Conservation (phyloP, 2,113 vertebrate genomes). For the Dendrocopos noguchii region DNA sequence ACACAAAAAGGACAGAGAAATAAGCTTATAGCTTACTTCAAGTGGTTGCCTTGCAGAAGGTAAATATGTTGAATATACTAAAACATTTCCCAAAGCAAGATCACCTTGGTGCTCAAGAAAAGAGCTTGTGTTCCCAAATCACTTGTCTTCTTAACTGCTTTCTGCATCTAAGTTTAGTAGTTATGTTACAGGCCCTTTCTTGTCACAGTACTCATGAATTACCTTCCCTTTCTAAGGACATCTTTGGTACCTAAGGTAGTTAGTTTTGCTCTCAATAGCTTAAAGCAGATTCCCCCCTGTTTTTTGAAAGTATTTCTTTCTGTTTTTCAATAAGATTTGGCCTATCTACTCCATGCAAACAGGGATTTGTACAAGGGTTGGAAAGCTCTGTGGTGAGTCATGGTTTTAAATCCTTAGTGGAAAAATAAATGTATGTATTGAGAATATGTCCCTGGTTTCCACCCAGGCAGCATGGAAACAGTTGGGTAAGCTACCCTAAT, state of each 20-base stretch:
- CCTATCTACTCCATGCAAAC: neutral
- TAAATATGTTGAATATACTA: neutral
- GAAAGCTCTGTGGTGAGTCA: neutral
- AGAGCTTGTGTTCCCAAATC: neutral
- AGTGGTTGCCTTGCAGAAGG: neutral
- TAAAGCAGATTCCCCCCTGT: neutral
- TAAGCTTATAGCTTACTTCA: neutral
- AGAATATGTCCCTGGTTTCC: neutral
- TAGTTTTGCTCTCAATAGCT: neutral
- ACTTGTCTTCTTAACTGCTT: neutral
- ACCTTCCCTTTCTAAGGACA: neutral
- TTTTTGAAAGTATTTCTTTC: neutral
- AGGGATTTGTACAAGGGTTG: neutral
- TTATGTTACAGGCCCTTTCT: neutral
- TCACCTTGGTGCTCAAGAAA: neutral
- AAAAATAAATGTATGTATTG: neutral
- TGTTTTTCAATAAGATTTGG: neutral
- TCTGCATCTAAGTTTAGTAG: neutral
- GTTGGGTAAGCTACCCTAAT: neutral
- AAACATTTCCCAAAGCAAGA: neutral
- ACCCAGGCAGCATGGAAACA: neutral
- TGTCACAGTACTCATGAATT: neutral
- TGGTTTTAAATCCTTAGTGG: neutral
- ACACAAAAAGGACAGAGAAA: neutral
- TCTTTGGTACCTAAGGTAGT: neutral